These are phyloP conservation scores for Proteles cristata DNA, from an alignment of 2,113 vertebrate genomes.

Conservation along the genomic window DNA sequence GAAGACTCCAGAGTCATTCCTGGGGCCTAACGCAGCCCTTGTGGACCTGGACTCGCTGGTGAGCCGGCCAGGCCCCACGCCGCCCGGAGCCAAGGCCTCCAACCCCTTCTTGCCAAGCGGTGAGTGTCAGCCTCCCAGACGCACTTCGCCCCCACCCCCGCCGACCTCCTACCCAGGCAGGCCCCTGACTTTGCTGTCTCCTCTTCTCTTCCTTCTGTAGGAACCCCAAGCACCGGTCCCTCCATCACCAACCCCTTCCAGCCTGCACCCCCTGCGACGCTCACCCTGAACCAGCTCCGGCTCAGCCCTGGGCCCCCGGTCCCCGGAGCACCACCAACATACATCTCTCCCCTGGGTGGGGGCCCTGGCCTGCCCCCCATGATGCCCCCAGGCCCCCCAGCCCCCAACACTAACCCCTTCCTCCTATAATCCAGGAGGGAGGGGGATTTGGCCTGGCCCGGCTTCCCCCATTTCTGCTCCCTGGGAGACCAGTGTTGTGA, in stretches of 20 bases:
- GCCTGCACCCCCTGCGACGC: constrained; percentile 84
- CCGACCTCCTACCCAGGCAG: constrained; percentile 44
- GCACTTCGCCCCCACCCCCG: constrained; percentile 61
- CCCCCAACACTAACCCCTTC: constrained; percentile 90
- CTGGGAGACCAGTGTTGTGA: constrained; percentile 72
- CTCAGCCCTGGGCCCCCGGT: constrained; percentile 91
- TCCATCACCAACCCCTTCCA: constrained; percentile 85
- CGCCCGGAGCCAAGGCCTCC: constrained; percentile 85
- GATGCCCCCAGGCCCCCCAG: constrained; percentile 86
- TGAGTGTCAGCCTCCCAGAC: constrained; percentile 81
- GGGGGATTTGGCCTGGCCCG: background rate
- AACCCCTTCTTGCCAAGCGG: constrained; percentile 93
- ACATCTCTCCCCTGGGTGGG: constrained; percentile 81
- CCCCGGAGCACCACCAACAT: constrained; percentile 78
- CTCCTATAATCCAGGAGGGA: constrained; percentile 84
- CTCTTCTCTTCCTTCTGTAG: constrained; percentile 13
- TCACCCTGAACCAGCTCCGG: constrained; percentile 93
- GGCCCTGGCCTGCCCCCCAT: constrained; percentile 89
- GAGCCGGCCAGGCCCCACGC: constrained; percentile 88
- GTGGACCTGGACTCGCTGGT: constrained; percentile 94
- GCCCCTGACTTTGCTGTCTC: constrained; percentile 63
- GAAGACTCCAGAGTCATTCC: constrained; percentile 95
- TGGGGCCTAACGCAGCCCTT: constrained; percentile 94
- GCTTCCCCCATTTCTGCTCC: background rate
- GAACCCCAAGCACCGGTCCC: constrained; percentile 58